These are phyloP conservation scores for Gryllus bimaculatus DNA, from an alignment of 1,140 invertebrate species.

Conservation along the genomic window DNA sequence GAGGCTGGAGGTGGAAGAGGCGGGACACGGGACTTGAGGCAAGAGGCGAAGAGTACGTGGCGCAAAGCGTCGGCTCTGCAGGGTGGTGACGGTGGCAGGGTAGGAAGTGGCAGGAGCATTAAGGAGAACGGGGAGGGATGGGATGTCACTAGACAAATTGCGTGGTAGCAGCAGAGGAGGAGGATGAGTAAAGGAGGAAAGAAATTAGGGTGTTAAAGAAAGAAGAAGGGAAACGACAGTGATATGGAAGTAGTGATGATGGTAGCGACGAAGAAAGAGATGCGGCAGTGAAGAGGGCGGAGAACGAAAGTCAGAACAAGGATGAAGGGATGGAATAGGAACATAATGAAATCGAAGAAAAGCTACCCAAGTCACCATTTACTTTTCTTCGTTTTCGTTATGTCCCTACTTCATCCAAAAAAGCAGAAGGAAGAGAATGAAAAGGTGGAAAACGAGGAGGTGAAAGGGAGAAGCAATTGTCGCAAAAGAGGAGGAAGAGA, in stretches of 20 bases:
- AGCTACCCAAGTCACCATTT: too few species aligned
- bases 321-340: background rate
- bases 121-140: too few species aligned
- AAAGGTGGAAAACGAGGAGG: background rate
- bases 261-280: background rate
- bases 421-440: background rate
- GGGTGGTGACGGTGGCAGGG: too few species aligned
- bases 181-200: background rate
- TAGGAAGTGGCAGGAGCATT: too few species aligned
- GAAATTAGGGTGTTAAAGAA: background rate
- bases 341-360: background rate
- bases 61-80: too few species aligned
- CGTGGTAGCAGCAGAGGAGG: background rate
- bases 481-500: background rate
- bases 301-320: too few species aligned
- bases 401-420: too few species aligned
- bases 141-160: too few species aligned
- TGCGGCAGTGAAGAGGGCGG: background rate
- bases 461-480: background rate
- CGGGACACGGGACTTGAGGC: too few species aligned
- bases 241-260: background rate
- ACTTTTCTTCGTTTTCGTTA: too few species aligned
- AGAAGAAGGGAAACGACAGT: background rate
- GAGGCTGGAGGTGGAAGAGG: too few species aligned
- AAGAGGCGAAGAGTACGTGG: too few species aligned